These are phyloP conservation scores for Lanius ludovicianus DNA, from an alignment of 2,113 vertebrate species.

Conservation along the genomic window DNA sequence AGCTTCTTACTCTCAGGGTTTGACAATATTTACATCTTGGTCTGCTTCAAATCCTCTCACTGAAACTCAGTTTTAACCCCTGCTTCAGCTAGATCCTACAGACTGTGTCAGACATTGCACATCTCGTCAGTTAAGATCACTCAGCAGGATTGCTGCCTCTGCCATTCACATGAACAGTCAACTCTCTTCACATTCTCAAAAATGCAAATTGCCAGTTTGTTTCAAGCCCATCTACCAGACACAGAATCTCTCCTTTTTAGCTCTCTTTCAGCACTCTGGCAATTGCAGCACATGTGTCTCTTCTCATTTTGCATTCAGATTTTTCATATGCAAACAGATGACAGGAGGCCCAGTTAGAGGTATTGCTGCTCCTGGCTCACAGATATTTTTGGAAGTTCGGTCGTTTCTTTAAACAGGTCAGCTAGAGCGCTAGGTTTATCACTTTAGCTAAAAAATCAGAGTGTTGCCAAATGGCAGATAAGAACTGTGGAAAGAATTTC, in stretches of 20 bases:
- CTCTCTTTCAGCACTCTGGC: not conserved
- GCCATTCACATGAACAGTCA: not conserved
- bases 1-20: not conserved
- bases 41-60: not conserved
- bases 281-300: slow-evolving; percentile 17
- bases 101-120: not conserved
- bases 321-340: slow-evolving; percentile 36
- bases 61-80: not conserved
- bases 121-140: not conserved
- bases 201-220: slow-evolving; percentile 4
- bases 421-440: slow-evolving; percentile 64
- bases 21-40: not conserved
- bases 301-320: slow-evolving; percentile 50
- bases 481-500: slow-evolving; percentile 22
- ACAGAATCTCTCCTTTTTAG: not conserved
- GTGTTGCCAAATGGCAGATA: slow-evolving; percentile 67
- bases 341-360: slow-evolving; percentile 47
- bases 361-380: slow-evolving; percentile 40
- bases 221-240: not conserved
- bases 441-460: slow-evolving; percentile 49
- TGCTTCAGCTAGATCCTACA: not conserved
- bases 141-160: not conserved
- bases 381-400: slow-evolving; percentile 35
- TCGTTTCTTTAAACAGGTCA: slow-evolving; percentile 75
- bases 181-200: not conserved